phyloP scores from a whole-genome alignment of 2,888 invertebrate species.

The Anticlea derivata region DNA sequence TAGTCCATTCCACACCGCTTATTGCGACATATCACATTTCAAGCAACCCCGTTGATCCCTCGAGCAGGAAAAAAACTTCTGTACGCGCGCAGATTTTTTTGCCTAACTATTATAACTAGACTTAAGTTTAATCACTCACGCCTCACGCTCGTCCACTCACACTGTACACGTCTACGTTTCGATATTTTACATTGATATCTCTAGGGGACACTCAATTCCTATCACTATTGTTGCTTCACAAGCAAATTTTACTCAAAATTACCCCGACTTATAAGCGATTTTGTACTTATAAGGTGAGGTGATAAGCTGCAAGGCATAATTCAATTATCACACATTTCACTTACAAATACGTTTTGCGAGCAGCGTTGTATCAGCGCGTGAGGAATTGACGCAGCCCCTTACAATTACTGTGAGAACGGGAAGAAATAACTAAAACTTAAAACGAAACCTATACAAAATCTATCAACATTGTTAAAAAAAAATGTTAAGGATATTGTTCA shows the following conservation, averaged over 20 bases:
- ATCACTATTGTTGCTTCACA: slow-evolving; percentile 58
- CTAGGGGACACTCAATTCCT: slow-evolving; percentile 76
- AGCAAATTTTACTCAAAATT: slow-evolving; percentile 47
- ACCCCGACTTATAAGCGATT: slow-evolving; percentile 37
- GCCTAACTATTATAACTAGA: slow-evolving; percentile 80
- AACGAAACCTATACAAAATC: slow-evolving; percentile 69
- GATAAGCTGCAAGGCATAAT: slow-evolving; percentile 41
- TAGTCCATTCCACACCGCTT: slow-evolving; percentile 55
- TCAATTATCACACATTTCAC: slow-evolving; percentile 43
- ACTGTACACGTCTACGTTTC: slow-evolving; percentile 67
- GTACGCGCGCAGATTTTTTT: slow-evolving; percentile 38
- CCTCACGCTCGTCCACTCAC: slow-evolving; percentile 56
- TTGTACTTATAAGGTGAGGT: slow-evolving; percentile 38
- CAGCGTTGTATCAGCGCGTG: slow-evolving; percentile 50
- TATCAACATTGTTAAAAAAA: slow-evolving; percentile 58
- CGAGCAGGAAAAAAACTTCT: slow-evolving; percentile 68
- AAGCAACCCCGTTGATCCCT: slow-evolving; percentile 73
- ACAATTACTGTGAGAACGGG: slow-evolving; percentile 44
- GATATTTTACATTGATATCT: slow-evolving; percentile 74
- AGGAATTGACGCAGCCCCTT: slow-evolving; percentile 78
- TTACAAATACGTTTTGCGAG: slow-evolving; percentile 48
- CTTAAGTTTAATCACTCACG: slow-evolving; percentile 65
- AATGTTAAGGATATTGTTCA: slow-evolving; percentile 51
- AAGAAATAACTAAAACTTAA: slow-evolving; percentile 69
- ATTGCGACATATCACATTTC: slow-evolving; percentile 75